A percentile compares a stretch with the other conserved stretches of the same genome.
phyloP scores from a whole-genome alignment of 2,113 vertebrate species.

The Chlorodrepanis virens region DNA sequence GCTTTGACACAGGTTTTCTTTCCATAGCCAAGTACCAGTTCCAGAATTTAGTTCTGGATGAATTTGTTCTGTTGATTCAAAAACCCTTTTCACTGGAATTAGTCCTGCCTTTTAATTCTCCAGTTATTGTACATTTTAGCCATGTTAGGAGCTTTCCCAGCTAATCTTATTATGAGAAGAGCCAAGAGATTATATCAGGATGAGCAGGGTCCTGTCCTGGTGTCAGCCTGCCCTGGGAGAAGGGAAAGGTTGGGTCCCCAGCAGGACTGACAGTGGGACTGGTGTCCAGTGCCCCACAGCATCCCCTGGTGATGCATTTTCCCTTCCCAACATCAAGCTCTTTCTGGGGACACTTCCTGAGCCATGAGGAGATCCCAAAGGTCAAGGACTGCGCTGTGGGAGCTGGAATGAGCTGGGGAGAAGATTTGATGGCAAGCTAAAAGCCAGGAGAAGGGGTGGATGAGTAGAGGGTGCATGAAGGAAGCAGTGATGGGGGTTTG shows the following conservation, averaged over 20 bases:
- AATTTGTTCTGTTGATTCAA: neutral
- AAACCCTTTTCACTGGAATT: neutral
- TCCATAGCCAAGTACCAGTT: neutral
- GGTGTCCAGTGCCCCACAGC: neutral
- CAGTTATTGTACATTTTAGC: neutral
- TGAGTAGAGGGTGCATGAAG: neutral
- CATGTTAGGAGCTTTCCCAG: neutral
- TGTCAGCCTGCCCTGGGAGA: neutral
- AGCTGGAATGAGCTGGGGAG: neutral
- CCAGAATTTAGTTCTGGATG: neutral
- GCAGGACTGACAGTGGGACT: neutral
- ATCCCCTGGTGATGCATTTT: neutral
- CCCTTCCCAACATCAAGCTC: accelerated
- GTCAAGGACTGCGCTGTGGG: neutral
- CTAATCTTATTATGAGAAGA: neutral
- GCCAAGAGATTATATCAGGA: neutral
- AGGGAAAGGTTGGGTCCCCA: neutral
- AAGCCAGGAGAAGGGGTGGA: neutral
- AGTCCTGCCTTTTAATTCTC: neutral
- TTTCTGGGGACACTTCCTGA: neutral
- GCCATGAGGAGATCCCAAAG: neutral
- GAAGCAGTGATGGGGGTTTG: accelerated
- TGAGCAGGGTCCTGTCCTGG: neutral
- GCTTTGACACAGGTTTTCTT: neutral
- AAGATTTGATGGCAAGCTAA: neutral